Evolutionary conservation across 2,113 vertebrate genomes (phyloP), one percentile per base, ranked within the genome.

Genomic region (Leptobrachium ailaonicum): DNA sequence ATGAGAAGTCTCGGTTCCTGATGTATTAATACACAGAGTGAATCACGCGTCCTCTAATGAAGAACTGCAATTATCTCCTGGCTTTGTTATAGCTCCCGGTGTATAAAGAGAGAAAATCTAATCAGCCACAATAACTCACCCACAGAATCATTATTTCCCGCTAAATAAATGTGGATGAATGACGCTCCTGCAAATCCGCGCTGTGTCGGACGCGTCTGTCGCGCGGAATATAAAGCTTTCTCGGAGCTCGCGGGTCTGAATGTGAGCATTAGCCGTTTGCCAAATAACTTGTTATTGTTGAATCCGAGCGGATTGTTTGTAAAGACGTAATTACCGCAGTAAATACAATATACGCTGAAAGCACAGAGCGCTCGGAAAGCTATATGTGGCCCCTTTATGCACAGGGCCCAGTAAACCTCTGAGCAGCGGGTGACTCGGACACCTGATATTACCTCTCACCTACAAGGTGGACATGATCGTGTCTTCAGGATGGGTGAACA

Each of bases 1-100:
- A 42, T 73, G 60, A 73, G 63, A 47, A 75, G 4, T 64, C 73
- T 40, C 43, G 8, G 8, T 64, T 75, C 64, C 40, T 66, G 41
- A 43, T 75, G 42, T 43, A 6, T 66, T 66, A 50, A 64, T 75
- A 75, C 41, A 44, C 43, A 50, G 73, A 66, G 32, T 71, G 76
- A 78, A 78, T 71, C 56, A 79, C 53, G 64, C 20, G 11, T 7
- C 13, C 43, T 64, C 20, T 79, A 79, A 79, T 79, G 69, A 79
- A 64, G 77, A 79, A 47, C 20, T 56, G 60, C 69, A 79, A 72
- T 79, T 79, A 79, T 71, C 68, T 79, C 13, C 32, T 6, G 68
- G 54, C 45, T 79, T 79, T 79, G 69, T 79, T 44, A 79, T 72
- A 64, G 40, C 62, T 67, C 12, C 58, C 70, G 56, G 71, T 42